Base-by-base conservation (phyloP, 2,888 invertebrate species). In the Sarcophaga caerulescens region DNA sequence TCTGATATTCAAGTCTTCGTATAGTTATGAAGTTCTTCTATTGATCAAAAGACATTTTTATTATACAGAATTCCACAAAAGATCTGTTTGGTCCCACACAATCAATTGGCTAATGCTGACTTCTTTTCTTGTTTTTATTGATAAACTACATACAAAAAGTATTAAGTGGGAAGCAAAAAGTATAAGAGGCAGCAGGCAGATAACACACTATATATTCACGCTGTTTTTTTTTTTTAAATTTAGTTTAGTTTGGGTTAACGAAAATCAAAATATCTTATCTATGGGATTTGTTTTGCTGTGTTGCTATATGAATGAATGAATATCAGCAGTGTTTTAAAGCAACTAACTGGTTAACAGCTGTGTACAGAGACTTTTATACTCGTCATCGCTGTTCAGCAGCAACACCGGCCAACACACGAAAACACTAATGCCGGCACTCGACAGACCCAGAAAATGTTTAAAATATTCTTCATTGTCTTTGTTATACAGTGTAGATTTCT, bases 281-380 rank as follows among this genome's bases (percentile, higher is more conserved):
- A 44, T n/a, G 35, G 70, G 69, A 57, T 52, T 59, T 35, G 59
- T 71, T 71, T 65, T 25, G 21, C 17, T 73, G 60, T 76, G 73
- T 83, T 85, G 77, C 52, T 52, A 52, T 52, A 52, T 83, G 85
- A 85, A 85, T 47, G 12, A 12, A 47, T 83, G 85, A 85, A 85
- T 83, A 85, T 77, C 85, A 85, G 85, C 85, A 85, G 77, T 81
- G 85, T 83, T 85, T 83, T 73, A 81, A 81, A 85, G 80, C 85
- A 85, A 85, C 85, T 85, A 85, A 85, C 85, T 81, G 74, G 73
- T 74, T 59, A 85, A 81, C 85, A 80, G 83, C 83, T 83, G 85
- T 73, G 77, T 45, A 60, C 73, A 44, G 83, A 76, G 83, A 83
- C 83, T 85, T 85, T 85, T 85, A 85, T 85, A 85, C 83, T 77